phyloP scores from a whole-genome alignment of 1,140 invertebrate genomes.

The Temnothorax curvispinosus region DNA sequence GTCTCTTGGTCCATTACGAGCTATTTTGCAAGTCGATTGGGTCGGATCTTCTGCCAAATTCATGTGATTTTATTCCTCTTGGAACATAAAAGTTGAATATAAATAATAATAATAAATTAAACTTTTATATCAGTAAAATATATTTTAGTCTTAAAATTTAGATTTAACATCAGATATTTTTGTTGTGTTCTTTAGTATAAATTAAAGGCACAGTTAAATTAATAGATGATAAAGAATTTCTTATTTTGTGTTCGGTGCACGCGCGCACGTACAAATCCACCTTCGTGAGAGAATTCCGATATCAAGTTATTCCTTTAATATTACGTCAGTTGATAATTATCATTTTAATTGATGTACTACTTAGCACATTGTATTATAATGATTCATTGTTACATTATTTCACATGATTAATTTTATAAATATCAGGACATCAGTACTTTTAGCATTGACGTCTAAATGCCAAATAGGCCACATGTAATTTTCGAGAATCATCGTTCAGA shows the following conservation, averaged over 20 bases:
- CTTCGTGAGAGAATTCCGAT: conserved; percentile 33
- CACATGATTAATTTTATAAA: conserved; percentile 2
- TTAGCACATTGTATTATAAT: neutral
- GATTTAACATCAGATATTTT: no score
- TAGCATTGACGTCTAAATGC: neutral
- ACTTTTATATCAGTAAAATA: no score
- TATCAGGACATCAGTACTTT: neutral
- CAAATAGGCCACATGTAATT: neutral
- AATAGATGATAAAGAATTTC: neutral
- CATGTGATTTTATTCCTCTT: no score
- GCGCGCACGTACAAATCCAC: neutral
- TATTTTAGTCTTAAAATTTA: no score
- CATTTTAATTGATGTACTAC: neutral
- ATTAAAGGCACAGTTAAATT: neutral
- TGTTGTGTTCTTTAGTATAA: neutral
- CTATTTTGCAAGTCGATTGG: no score
- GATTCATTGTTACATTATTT: neutral
- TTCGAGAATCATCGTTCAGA: neutral
- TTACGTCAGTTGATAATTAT: conserved; percentile 23
- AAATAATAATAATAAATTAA: no score
- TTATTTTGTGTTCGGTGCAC: conserved; percentile 1
- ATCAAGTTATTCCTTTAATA: conserved; percentile 24
- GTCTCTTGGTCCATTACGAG: no score
- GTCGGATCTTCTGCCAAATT: no score
- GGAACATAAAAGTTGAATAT: no score